Conservation (phyloP, 2,888 invertebrate species). For the Tenthredo scrophulariae region DNA sequence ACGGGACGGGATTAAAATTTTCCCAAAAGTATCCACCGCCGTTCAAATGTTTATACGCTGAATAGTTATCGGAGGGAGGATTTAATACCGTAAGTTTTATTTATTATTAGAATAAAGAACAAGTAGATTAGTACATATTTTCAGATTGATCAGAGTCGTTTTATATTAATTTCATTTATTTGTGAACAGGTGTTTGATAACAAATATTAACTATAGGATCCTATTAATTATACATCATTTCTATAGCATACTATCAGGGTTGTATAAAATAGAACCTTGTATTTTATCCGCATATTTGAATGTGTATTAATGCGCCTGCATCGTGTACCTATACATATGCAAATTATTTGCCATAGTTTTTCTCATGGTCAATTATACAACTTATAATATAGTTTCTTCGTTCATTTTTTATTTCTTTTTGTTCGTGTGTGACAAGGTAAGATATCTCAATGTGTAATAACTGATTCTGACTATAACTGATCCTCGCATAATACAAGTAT, state of each 20-base stretch:
- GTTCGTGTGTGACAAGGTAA: background rate
- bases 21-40: background rate
- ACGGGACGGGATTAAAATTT: background rate
- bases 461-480: background rate
- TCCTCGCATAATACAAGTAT: background rate
- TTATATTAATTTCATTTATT: background rate
- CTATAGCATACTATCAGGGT: background rate
- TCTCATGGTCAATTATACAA: background rate
- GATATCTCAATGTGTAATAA: background rate
- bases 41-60: constrained; percentile 19
- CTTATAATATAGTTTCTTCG: background rate
- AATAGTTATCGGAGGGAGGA: background rate
- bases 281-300: background rate
- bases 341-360: background rate
- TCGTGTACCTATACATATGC: too few relatives aligned
- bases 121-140: background rate
- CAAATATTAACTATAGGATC: background rate
- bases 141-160: background rate
- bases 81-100: background rate
- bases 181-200: background rate
- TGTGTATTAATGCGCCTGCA: background rate
- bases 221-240: background rate
- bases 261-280: background rate
- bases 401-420: background rate
- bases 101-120: background rate